Percentiles rank a stretch among this genome's conserved stretches.
Conservation (phyloP, 2,888 invertebrate genomes). For the Andrena hattorfiana region DNA sequence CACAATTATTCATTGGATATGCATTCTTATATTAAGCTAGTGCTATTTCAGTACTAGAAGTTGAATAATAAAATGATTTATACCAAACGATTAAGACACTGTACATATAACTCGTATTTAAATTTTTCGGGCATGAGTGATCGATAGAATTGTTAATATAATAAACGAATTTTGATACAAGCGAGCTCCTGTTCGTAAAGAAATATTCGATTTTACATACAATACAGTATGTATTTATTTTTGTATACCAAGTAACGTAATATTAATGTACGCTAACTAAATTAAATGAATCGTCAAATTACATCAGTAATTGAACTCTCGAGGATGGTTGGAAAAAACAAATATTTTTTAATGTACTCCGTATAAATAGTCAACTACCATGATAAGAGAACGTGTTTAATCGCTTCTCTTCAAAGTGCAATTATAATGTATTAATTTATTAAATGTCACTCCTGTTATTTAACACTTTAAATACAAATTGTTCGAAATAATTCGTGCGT, state of each 20-base stretch:
- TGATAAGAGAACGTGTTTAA: neutral
- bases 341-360: conserved; percentile 1
- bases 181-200: conserved; percentile 15
- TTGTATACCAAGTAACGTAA: conserved; percentile 16
- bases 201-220: conserved; percentile 26
- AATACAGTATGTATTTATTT: conserved; percentile 33
- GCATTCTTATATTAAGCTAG: conserved; percentile 32
- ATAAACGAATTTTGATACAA: conserved; percentile 35
- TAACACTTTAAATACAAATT: conserved; percentile 2
- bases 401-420: conserved; percentile 18
- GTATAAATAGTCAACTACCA: conserved; percentile 4
- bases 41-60: conserved; percentile 40
- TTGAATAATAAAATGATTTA: conserved; percentile 51
- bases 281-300: conserved; percentile 9
- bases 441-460: conserved; percentile 11
- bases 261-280: neutral
- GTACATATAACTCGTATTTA: conserved; percentile 51
- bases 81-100: conserved; percentile 42
- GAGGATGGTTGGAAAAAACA: neutral
- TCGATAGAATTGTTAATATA: conserved; percentile 18
- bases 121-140: conserved; percentile 55
- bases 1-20: conserved; percentile 45
- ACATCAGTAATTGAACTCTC: neutral
- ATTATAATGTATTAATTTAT: conserved; percentile 27
- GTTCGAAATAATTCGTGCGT: neutral